Evolutionary conservation across 53 echinoderm and acorn worm species (phyloP).

Genomic region (Paelopatides confundens): DNA sequence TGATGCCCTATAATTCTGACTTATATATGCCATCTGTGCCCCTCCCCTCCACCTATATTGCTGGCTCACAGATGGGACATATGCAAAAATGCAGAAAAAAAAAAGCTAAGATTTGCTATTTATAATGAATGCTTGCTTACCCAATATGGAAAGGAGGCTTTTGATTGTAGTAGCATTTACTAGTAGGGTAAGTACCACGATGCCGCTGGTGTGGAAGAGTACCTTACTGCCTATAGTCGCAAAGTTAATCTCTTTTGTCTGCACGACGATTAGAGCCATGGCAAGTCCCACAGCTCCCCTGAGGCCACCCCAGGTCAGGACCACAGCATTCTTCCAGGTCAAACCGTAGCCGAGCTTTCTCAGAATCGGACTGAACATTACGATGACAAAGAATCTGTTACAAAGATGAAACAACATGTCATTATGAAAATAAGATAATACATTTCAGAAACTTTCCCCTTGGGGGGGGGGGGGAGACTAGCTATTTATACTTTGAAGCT

Average conservation of each 20-base stretch:
- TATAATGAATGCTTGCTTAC: no score
- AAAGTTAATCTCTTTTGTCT: conserved; percentile 71
- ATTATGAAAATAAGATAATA: neutral
- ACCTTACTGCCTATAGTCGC: conserved; percentile 78
- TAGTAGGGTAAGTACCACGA: conserved; percentile 85
- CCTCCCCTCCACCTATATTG: no score
- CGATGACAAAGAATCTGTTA: conserved; percentile 80
- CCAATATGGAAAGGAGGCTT: conserved; percentile 73
- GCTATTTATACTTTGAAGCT: no score
- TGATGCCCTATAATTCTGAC: no score
- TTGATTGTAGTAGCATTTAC: conserved; percentile 95
- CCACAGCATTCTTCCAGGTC: conserved; percentile 90
- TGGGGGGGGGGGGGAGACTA: no score
- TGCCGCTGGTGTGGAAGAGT: conserved; percentile 92
- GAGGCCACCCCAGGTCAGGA: conserved; percentile 97
- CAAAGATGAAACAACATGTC: no score
- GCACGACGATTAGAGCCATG: conserved; percentile 81
- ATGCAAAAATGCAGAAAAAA: no score
- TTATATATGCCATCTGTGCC: no score
- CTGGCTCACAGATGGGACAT: no score
- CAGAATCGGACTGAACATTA: conserved; percentile 90
- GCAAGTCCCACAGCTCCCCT: conserved; percentile 94
- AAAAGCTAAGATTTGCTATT: no score
- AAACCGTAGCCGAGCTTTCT: conserved; percentile 89
- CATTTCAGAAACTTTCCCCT: no score